Base-by-base conservation (phyloP, 2,113 vertebrate species). In the Tangachromis dhanisi region DNA sequence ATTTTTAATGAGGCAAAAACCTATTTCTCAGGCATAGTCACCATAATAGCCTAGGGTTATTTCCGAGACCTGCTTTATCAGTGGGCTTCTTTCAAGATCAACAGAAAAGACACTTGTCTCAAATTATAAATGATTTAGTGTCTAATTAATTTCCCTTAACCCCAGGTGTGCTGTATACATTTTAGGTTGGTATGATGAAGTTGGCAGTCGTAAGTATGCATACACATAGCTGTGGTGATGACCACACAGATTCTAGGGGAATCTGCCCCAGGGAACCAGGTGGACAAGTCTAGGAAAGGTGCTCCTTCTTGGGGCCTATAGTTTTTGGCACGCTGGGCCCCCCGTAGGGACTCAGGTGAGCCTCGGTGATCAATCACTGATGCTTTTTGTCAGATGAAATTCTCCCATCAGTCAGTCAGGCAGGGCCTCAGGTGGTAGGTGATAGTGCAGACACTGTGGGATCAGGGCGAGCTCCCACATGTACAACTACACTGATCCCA, bases 281-380 rank as follows among this genome's bases (percentile, higher is more conserved):
- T 95, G 95, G 92, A 94, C 86, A 84, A 83, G 86, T 88, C 88
- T 71, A 63, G 83, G 81, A 83, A 92, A 88, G 91, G 87, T 92
- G 92, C 90, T 83, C 88, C 40, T 87, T 88, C 61, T 78, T 68
- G 10, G 88, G 83, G 80, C 85, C 80, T 33, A 49, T 24, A 78
- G 85, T 87, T 87, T 85, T 93, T 89, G 87, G 89, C 92, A 93
- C 4, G n/a, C 76, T n/a, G 55, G 66, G 76, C 21, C 89, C 83
- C 94, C 95, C 95, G 92, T 88, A 80, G 96, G 94, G 94, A 92
- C 91, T 95, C 95, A 95, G 95, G 91, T 95, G 94, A 94, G 92
- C 78, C 81, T 83, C 2, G 17, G 90, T 92, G 92, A 94, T 95
- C 93, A 96, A 95, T 96, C 95, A 96, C 83, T 78, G 80, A 83